Evolutionary conservation across 2,888 invertebrate species (phyloP).

Genomic region (Zootermopsis nevadensis): DNA sequence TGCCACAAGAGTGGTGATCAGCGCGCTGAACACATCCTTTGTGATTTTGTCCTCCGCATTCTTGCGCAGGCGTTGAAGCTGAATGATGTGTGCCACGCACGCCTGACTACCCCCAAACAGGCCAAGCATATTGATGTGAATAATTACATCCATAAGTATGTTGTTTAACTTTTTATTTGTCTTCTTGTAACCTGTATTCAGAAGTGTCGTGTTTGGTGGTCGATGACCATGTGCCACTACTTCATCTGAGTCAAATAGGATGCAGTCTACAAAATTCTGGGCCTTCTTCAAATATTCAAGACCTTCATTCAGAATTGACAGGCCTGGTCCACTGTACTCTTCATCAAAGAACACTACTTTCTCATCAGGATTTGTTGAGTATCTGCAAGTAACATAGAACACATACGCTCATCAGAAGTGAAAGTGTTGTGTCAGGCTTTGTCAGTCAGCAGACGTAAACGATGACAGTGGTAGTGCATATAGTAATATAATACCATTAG

Average conservation of each 20-base stretch:
- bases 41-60: constrained; percentile 61
- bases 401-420: too few species aligned
- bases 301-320: background rate
- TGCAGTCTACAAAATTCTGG: background rate
- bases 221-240: background rate
- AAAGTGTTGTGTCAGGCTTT: too few species aligned
- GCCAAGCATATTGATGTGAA: constrained; percentile 67
- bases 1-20: constrained; percentile 13
- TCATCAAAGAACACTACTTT: constrained; percentile 57
- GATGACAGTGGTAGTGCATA: too few species aligned
- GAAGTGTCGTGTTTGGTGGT: background rate
- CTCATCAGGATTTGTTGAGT: constrained; percentile 66
- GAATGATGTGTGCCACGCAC: constrained; percentile 70
- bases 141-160: constrained; percentile 65
- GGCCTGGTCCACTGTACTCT: background rate
- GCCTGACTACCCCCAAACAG: constrained; percentile 71
- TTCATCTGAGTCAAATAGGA: background rate
- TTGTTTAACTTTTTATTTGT: constrained; percentile 60
- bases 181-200: constrained; percentile 4
- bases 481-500: too few species aligned
- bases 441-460: too few species aligned
- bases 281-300: background rate
- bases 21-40: background rate
- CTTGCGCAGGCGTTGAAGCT: constrained; percentile 72
- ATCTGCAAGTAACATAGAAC: constrained; percentile 58